Percentiles rank a stretch among this genome's conserved stretches.
phyloP scores from a whole-genome alignment of 2,797 vertebrate species.

The Huso huso region DNA sequence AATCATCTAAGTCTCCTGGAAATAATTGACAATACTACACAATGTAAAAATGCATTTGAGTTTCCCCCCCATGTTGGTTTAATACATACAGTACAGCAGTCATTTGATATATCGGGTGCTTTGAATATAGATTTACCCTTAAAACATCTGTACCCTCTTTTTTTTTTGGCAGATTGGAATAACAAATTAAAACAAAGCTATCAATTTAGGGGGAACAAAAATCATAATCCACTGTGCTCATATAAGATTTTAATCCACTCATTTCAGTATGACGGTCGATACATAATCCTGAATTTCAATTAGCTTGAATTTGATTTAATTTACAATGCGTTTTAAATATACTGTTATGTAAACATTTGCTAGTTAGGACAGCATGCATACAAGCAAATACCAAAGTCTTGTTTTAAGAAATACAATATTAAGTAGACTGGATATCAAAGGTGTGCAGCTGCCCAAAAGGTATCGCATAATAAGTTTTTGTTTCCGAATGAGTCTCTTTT shows the following conservation, averaged over 20 bases:
- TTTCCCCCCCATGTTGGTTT: conserved; percentile 39
- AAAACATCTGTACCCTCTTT: conserved; percentile 46
- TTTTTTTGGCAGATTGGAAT: background rate
- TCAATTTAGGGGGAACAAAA: too few species aligned
- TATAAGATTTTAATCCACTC: too few species aligned
- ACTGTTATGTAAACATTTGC: background rate
- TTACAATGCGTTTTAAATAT: background rate
- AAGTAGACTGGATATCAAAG: conserved; percentile 15
- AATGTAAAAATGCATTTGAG: conserved; percentile 81
- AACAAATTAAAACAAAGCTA: too few species aligned
- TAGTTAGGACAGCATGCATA: background rate
- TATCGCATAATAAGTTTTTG: conserved; percentile 42
- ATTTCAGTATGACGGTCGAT: too few species aligned
- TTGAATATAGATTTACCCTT: conserved; percentile 40
- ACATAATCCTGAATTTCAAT: too few species aligned
- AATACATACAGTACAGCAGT: conserved; percentile 17
- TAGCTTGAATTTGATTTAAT: conserved; percentile 11
- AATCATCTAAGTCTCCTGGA: conserved; percentile 97
- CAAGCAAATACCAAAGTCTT: conserved; percentile 9
- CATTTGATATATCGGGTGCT: conserved; percentile 14
- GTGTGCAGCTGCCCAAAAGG: conserved; percentile 55
- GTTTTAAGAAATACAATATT: background rate
- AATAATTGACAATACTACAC: conserved; percentile 99
- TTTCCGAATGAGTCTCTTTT: conserved; percentile 55
- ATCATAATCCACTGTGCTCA: too few species aligned